Conservation (phyloP, 1,140 invertebrate species). For the Melitaea cinxia region DNA sequence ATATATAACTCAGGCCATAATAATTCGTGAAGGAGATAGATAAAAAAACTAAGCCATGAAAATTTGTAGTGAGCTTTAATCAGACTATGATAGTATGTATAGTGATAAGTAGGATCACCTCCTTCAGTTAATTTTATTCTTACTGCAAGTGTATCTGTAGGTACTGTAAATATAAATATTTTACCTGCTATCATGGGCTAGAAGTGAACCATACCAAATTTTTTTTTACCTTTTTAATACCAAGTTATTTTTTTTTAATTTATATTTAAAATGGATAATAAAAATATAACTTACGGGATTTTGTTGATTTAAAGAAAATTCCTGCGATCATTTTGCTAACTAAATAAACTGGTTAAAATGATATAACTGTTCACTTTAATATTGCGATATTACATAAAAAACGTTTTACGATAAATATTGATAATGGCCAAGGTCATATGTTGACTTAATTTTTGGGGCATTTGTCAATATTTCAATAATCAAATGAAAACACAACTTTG, state of each 20-base stretch:
- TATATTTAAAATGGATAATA: background rate
- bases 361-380: conserved; percentile 17
- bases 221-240: no score
- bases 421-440: conserved; percentile 39
- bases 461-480: conserved; percentile 14
- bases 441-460: conserved; percentile 29
- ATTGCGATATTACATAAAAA: conserved; percentile 26
- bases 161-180: no score
- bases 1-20: no score
- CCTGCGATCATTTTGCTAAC: conserved; percentile 51
- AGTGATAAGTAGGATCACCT: no score
- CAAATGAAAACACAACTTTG: background rate
- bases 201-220: no score
- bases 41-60: no score
- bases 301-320: conserved; percentile 54
- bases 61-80: no score
- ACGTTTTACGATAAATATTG: conserved; percentile 35
- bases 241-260: background rate
- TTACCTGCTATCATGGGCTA: no score
- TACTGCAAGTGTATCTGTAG: no score
- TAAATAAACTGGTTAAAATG: conserved; percentile 17
- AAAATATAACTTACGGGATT: conserved; percentile 50
- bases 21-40: no score
- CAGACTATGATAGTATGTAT: no score
- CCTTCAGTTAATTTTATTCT: no score